Evolutionary conservation across 2,113 vertebrate genomes (phyloP).

Genomic region (Ivindomyrus marchei): DNA sequence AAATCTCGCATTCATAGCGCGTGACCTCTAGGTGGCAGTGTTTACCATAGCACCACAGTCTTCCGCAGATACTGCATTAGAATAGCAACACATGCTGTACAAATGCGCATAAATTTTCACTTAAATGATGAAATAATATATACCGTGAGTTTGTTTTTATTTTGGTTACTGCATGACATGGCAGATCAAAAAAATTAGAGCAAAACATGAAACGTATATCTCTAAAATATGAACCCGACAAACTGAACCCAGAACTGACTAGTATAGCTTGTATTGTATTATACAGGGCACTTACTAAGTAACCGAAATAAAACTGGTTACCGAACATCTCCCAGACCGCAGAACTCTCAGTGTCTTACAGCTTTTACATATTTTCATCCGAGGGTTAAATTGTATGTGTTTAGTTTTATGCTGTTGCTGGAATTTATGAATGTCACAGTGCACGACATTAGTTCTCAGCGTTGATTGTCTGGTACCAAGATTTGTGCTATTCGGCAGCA

Average conservation of each 20-base stretch:
- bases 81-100: background rate
- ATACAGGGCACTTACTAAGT: background rate
- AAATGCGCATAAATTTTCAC: background rate
- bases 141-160: background rate
- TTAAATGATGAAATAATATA: background rate
- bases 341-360: background rate
- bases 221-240: background rate
- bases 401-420: background rate
- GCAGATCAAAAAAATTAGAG: background rate
- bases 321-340: background rate
- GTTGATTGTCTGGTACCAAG: background rate
- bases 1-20: conserved; percentile 44
- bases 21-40: conserved; percentile 84
- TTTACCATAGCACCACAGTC: conserved; percentile 67
- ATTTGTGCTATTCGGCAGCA: background rate
- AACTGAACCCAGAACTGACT: background rate
- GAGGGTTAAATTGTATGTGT: background rate
- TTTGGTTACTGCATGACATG: background rate
- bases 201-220: background rate
- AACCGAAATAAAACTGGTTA: background rate
- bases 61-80: background rate
- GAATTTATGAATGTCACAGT: background rate
- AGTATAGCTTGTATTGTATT: background rate
- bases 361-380: background rate
- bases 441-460: background rate